Evolutionary conservation across 1,140 invertebrate species (phyloP), one percentile per base, ranked within the genome.

Genomic region (Camponotus floridanus): DNA sequence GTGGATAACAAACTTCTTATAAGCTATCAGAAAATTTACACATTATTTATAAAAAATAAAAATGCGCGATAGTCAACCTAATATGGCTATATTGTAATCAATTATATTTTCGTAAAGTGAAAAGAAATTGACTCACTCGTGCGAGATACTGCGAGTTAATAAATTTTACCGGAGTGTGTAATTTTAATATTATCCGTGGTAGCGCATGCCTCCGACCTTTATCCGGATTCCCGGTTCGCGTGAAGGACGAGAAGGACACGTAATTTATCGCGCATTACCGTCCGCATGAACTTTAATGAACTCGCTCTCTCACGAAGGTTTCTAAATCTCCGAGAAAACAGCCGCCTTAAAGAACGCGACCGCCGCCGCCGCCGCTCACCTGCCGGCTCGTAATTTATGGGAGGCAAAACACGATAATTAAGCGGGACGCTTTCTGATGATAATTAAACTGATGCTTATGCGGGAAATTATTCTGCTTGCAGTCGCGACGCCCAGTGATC

Each of bases 391-490:
- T 67, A 67, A 85, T 70, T 85, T 85, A 55, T 67, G n/a, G 45
- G 64, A 74, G 67, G 33, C 48, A 42, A 57, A 70, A 33, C 55
- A 36, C 51, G 57, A 59, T 78, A 85, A 85, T 85, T 78, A 85
- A 85, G 18, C 57, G 45, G 26, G 62, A 65, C 33, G 73, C 42
- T 59, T 76, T 26, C 5, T 61, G 59, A 9, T 85, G 62, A 85
- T 85, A 78, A 85, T 85, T 76, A 85, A 78, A 85, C 59, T 59
- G 62, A 76, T 42, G 26, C 68, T 73, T 83, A 83, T 61, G 39
- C 42, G 68, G 39, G 48, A 71, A 71, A 61, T 83, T 83, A 73
- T 62, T 61, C 13, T 9, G 21, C 31, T 48, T 13, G 61, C 61
- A n/a, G 7, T 26, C 15, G 59, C 80, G 31, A 48, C 21, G n/a